Evolutionary conservation across 2,888 invertebrate genomes (phyloP).

Genomic region (Macrophya annulata): DNA sequence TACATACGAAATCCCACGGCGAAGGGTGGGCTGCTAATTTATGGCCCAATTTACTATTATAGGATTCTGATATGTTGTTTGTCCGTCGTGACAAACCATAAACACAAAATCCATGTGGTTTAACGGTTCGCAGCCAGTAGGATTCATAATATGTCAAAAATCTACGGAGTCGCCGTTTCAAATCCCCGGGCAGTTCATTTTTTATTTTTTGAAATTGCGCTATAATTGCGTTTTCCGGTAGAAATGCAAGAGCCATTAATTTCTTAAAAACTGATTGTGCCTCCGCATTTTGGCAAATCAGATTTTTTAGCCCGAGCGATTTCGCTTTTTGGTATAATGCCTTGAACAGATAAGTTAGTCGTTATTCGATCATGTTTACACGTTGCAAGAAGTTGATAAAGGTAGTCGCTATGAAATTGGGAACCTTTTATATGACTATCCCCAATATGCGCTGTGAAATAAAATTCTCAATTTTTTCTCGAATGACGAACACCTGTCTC

Average conservation of each 20-base stretch:
- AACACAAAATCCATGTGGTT: neutral
- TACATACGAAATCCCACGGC: neutral
- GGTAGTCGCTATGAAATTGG: too few relatives aligned
- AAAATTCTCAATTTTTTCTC: too few relatives aligned
- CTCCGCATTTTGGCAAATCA: too few relatives aligned
- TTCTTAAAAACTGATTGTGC: neutral
- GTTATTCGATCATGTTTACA: too few relatives aligned
- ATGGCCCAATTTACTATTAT: neutral
- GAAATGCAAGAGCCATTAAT: neutral
- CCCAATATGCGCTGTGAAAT: too few relatives aligned
- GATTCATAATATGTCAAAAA: neutral
- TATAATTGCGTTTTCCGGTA: neutral
- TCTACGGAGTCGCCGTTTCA: neutral
- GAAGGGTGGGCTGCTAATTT: neutral
- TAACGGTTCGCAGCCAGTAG: neutral
- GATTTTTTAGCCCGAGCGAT: too few relatives aligned
- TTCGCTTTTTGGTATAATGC: too few relatives aligned
- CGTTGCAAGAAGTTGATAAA: too few relatives aligned
- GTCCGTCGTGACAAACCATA: neutral
- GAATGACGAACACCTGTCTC: too few relatives aligned
- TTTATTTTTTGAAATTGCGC: neutral
- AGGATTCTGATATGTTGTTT: neutral
- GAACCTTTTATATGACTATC: too few relatives aligned
- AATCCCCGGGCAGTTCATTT: neutral
- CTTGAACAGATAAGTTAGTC: too few relatives aligned